phyloP scores from a whole-genome alignment of 2,113 vertebrate genomes.

The Sander vitreus region DNA sequence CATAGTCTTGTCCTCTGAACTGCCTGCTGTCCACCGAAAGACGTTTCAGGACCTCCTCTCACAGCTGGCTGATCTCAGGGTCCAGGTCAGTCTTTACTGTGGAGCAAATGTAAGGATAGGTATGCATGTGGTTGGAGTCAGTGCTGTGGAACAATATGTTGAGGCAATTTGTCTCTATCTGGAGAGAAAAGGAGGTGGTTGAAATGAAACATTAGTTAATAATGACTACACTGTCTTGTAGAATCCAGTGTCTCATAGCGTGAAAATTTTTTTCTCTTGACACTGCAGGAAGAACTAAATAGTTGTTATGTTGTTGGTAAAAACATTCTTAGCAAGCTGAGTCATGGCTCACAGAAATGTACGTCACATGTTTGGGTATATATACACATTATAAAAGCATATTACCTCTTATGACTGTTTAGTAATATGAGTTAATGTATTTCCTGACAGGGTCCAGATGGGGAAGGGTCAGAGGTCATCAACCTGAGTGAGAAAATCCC shows the following conservation, averaged over 20 bases:
- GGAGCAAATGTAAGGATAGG: neutral
- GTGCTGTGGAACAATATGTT: neutral
- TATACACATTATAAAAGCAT: neutral
- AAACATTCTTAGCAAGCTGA: slow-evolving; percentile 8
- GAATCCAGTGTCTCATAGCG: neutral
- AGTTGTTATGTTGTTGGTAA: neutral
- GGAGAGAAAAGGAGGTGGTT: neutral
- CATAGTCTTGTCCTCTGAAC: slow-evolving; percentile 93
- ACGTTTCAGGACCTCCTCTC: slow-evolving; percentile 90
- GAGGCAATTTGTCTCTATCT: neutral
- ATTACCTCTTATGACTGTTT: neutral
- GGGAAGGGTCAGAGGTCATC: slow-evolving; percentile 81
- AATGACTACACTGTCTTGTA: neutral
- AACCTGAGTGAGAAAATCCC: slow-evolving; percentile 88
- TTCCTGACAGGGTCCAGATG: slow-evolving; percentile 81
- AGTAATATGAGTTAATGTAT: neutral
- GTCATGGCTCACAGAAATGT: slow-evolving; percentile 18
- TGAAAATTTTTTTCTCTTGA: neutral
- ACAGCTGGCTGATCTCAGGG: slow-evolving; percentile 89
- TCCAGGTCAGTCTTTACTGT: slow-evolving; percentile 86
- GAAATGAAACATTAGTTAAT: too few relatives aligned
- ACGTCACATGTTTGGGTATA: neutral
- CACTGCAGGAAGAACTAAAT: neutral
- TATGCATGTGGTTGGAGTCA: neutral
- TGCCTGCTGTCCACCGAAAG: slow-evolving; percentile 85